Evolutionary conservation across 2,113 vertebrate genomes (phyloP).

Genomic region (Tetraodon nigroviridis): DNA sequence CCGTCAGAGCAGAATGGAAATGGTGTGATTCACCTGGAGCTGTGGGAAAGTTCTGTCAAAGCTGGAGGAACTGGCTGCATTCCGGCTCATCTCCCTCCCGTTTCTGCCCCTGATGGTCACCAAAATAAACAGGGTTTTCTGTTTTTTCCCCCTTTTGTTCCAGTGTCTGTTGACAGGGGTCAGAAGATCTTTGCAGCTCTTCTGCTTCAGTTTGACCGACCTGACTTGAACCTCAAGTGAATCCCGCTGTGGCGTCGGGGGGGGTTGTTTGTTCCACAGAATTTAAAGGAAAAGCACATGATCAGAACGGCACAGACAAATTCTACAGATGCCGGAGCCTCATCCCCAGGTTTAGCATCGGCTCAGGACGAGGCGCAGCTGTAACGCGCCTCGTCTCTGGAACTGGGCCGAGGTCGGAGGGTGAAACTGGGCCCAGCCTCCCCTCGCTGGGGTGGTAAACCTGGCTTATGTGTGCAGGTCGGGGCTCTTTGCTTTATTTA

Average conservation of each 20-base stretch:
- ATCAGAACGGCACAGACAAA: conserved; percentile 32
- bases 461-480: no score
- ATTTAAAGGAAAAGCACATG: conserved; percentile 32
- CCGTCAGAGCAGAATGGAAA: no score
- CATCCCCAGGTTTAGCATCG: conserved; percentile 34
- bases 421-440: not conserved
- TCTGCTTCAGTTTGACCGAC: not conserved
- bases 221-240: conserved; percentile 12
- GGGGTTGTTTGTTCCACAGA: conserved; percentile 13
- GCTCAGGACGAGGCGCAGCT: not conserved
- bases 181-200: not conserved
- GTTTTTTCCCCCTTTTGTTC: not conserved
- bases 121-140: not conserved
- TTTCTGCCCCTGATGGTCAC: no score
- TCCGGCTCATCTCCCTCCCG: no score
- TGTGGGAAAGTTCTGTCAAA: no score
- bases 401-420: not conserved
- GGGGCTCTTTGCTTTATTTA: no score
- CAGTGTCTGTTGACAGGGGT: no score
- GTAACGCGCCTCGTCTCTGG: not conserved
- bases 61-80: no score
- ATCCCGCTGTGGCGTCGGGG: conserved; percentile 11
- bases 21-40: no score
- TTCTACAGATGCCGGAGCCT: conserved; percentile 31
- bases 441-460: not conserved